phyloP scores from a whole-genome alignment of 2,888 invertebrate genomes.

The Colletes collaris region DNA sequence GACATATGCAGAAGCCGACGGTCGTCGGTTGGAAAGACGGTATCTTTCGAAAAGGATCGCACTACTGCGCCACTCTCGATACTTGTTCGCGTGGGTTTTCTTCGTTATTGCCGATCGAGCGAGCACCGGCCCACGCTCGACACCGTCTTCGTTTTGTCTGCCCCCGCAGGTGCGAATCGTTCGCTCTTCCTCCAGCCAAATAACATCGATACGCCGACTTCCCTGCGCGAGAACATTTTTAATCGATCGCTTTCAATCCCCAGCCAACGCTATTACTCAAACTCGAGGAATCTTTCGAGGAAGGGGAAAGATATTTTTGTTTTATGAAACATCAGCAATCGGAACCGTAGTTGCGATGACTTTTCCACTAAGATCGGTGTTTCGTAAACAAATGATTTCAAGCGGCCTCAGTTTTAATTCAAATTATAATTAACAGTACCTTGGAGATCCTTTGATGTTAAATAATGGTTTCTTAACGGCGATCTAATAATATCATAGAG shows the following conservation, averaged over 20 bases:
- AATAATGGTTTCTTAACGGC: conserved; percentile 4
- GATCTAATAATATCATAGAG: conserved; percentile 21
- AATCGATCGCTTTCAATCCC: background rate
- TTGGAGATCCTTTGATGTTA: background rate
- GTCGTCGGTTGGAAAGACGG: conserved; percentile 30
- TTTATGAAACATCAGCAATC: too few species aligned
- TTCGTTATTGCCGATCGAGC: conserved; percentile 65
- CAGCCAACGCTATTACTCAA: too few species aligned
- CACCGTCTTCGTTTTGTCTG: conserved; percentile 60
- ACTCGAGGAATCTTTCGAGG: too few species aligned
- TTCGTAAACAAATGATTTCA: too few species aligned
- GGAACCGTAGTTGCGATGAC: too few species aligned
- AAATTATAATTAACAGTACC: too few species aligned
- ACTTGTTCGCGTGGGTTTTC: conserved; percentile 62
- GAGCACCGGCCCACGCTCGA: conserved; percentile 42
- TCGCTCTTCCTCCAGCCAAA: conserved; percentile 34
- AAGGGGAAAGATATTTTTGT: too few species aligned
- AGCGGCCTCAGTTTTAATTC: too few species aligned
- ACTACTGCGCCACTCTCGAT: conserved; percentile 51
- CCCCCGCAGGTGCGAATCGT: conserved; percentile 63
- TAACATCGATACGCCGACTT: background rate
- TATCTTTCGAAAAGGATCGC: conserved; percentile 64
- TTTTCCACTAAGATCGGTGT: too few species aligned
- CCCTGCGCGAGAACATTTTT: background rate
- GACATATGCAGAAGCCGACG: conserved; percentile 10